phyloP scores from a whole-genome alignment of 2,888 invertebrate species.

The Melinopterus prodromus region DNA sequence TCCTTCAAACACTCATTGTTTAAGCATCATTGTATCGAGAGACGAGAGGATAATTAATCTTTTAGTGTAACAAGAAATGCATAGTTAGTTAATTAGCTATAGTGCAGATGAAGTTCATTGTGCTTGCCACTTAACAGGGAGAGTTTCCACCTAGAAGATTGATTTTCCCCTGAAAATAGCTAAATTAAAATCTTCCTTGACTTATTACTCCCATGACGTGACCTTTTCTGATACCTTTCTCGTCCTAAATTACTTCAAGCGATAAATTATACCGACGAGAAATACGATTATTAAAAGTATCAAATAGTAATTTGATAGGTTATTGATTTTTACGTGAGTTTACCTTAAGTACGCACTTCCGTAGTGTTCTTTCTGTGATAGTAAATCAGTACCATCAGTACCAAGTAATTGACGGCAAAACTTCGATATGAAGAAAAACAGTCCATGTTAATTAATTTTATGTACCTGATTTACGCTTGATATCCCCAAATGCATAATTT shows the following conservation, averaged over 20 bases:
- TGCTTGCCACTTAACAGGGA: background rate
- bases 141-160: constrained; percentile 18
- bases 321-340: background rate
- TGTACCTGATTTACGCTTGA: background rate
- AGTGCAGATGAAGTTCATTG: background rate
- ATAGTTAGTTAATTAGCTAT: background rate
- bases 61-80: background rate
- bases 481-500: background rate
- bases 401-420: background rate
- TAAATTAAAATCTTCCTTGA: constrained; percentile 33
- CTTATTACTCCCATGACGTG: constrained; percentile 35
- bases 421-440: background rate
- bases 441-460: background rate
- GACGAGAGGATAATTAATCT: background rate
- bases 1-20: background rate
- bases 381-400: background rate
- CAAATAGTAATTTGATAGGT: background rate
- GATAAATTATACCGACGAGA: background rate
- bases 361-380: background rate
- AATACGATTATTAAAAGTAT: background rate
- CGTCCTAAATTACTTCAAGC: background rate
- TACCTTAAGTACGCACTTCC: background rate
- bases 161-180: constrained; percentile 31
- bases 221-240: background rate
- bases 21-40: background rate